Evolutionary conservation across 2,888 invertebrate genomes (phyloP).

Genomic region (Drosophila eohydei): DNA sequence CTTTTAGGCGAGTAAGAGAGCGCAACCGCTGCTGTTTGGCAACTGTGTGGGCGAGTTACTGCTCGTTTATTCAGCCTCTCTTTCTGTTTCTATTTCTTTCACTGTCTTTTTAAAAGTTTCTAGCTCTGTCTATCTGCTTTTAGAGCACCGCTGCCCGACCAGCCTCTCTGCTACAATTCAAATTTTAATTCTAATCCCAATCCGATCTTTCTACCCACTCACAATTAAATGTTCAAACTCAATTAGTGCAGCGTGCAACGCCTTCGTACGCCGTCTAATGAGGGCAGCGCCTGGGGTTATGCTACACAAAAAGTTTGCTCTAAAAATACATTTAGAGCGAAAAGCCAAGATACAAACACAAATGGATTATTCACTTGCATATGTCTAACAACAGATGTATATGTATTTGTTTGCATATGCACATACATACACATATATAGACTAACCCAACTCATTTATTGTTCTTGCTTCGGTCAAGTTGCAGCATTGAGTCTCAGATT

Average conservation of each 20-base stretch:
- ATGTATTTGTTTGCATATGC: not conserved
- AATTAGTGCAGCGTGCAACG: conserved; percentile 59
- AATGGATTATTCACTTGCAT: not conserved
- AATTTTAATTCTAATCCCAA: conserved; percentile 15
- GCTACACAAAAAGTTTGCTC: conserved; percentile 40
- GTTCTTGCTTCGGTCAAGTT: too few species aligned
- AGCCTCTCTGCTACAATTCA: not conserved
- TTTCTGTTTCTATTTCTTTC: not conserved
- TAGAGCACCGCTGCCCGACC: too few species aligned
- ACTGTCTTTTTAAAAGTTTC: not conserved
- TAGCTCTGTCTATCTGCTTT: not conserved
- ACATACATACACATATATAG: not conserved
- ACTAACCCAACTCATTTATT: too few species aligned
- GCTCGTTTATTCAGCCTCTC: not conserved
- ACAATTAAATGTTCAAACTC: conserved; percentile 66
- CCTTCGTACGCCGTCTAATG: conserved; percentile 35
- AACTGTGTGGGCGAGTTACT: conserved; percentile 48
- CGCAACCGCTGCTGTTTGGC: conserved; percentile 33
- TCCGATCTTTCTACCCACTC: conserved; percentile 20
- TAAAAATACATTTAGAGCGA: not conserved
- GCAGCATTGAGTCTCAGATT: too few species aligned
- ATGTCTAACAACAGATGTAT: not conserved
- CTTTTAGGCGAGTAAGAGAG: conserved; percentile 41
- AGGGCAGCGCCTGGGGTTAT: conserved; percentile 58
- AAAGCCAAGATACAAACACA: not conserved